Conservation (phyloP, 1,140 invertebrate species). For the Macrocentrus cingulum region DNA sequence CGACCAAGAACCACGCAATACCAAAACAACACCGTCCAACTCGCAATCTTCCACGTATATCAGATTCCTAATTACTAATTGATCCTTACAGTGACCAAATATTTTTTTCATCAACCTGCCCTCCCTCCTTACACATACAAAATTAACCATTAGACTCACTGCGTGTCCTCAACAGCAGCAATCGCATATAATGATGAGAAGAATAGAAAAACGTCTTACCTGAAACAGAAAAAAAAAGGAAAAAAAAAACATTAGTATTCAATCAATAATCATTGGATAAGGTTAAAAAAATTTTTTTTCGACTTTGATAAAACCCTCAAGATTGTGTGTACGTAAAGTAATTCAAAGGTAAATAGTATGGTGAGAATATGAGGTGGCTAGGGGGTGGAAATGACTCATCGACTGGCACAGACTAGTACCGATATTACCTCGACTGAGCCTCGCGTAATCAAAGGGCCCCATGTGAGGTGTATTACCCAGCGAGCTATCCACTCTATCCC, state of each 20-base stretch:
- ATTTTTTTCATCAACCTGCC: background rate
- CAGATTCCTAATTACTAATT: conserved; percentile 61
- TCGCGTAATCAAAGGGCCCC: conserved; percentile 42
- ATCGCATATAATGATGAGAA: background rate
- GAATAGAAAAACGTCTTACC: conserved; percentile 39
- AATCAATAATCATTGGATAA: background rate
- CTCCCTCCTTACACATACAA: no score
- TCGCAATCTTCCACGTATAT: conserved; percentile 42
- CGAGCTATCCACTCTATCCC: conserved; percentile 47
- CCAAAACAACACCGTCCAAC: conserved; percentile 50
- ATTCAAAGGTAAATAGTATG: conserved; percentile 11
- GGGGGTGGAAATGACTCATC: conserved; percentile 30
- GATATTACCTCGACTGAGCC: conserved; percentile 46
- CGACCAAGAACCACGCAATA: conserved; percentile 55
- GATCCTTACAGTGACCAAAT: conserved; percentile 31
- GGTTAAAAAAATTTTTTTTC: no score
- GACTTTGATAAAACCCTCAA: no score
- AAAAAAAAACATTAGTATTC: background rate
- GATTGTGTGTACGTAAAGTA: no score
- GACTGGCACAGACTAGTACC: conserved; percentile 55
- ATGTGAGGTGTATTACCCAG: conserved; percentile 50
- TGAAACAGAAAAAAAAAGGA: conserved; percentile 36
- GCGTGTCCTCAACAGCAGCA: no score
- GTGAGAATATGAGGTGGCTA: background rate
- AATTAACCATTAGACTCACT: no score